Conservation (phyloP, 2,113 vertebrate species). For the Callocephalon fimbriatum region DNA sequence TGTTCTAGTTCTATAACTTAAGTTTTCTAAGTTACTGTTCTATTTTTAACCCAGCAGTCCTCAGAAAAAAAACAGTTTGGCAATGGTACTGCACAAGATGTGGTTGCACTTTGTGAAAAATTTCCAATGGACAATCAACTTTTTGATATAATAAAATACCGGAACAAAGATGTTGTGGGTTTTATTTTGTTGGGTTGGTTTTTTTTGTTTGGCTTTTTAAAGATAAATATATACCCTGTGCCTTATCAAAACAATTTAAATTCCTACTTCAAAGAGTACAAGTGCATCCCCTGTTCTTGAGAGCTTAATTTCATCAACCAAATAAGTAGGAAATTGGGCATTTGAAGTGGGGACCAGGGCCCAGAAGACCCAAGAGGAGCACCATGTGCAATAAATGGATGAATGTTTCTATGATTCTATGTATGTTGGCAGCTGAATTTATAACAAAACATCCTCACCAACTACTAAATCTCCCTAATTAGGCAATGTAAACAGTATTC, state of each 20-base stretch:
- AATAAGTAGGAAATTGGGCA: not conserved
- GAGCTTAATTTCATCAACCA: not conserved
- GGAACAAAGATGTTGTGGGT: not conserved
- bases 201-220: not conserved
- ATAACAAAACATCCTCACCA: not conserved
- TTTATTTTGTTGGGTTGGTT: not conserved
- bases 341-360: not conserved
- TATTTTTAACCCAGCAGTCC: not conserved
- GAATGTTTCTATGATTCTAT: not conserved
- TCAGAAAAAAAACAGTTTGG: not conserved
- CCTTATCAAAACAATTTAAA: not conserved
- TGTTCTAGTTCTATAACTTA: not conserved
- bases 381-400: not conserved
- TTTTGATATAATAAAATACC: conserved; percentile 30
- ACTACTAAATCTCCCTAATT: not conserved
- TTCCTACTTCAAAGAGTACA: not conserved
- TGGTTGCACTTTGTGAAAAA: not conserved
- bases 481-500: no score
- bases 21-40: not conserved
- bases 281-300: not conserved
- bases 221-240: not conserved
- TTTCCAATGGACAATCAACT: conserved; percentile 28
- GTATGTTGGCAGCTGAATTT: not conserved
- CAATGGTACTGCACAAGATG: not conserved
- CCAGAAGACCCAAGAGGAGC: not conserved